phyloP scores from a whole-genome alignment of 2,888 invertebrate genomes.

The Drosophila demipolita region DNA sequence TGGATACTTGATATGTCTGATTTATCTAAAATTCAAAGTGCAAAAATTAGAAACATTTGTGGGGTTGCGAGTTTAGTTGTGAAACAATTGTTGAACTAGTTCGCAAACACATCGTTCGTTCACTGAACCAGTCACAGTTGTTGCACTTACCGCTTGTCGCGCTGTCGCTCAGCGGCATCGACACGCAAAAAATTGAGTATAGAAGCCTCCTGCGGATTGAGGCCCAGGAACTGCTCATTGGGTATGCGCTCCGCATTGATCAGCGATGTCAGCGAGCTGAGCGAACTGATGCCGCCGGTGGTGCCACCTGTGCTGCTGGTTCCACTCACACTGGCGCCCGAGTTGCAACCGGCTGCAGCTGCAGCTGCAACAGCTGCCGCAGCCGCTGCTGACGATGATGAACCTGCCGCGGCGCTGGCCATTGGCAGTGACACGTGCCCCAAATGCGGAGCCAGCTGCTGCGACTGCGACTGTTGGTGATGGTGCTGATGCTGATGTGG shows the following conservation, averaged over 20 bases:
- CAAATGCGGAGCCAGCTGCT: slow-evolving; percentile 67
- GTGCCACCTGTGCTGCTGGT: slow-evolving; percentile 31
- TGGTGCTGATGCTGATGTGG: slow-evolving; percentile 62
- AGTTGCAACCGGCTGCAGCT: slow-evolving; percentile 55
- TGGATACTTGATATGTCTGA: background rate
- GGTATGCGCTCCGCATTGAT: slow-evolving; percentile 87
- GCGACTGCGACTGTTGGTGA: slow-evolving; percentile 51
- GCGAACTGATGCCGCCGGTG: slow-evolving; percentile 72
- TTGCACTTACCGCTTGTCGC: slow-evolving; percentile 87
- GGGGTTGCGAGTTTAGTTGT: no score
- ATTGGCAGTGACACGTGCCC: slow-evolving; percentile 71
- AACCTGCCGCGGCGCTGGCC: slow-evolving; percentile 68
- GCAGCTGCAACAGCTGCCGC: slow-evolving; percentile 68
- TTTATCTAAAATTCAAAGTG: background rate
- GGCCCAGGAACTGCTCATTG: slow-evolving; percentile 86
- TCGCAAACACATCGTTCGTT: background rate
- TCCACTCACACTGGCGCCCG: slow-evolving; percentile 40
- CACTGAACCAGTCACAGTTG: background rate
- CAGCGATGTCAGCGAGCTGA: slow-evolving; percentile 84
- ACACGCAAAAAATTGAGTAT: slow-evolving; percentile 89
- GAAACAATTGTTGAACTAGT: background rate
- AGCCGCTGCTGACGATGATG: slow-evolving; percentile 67
- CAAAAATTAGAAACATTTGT: background rate
- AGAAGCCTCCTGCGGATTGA: slow-evolving; percentile 87
- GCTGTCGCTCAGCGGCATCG: slow-evolving; percentile 87